Conservation (phyloP, 2,113 vertebrate species). For the Ciconia boyciana region DNA sequence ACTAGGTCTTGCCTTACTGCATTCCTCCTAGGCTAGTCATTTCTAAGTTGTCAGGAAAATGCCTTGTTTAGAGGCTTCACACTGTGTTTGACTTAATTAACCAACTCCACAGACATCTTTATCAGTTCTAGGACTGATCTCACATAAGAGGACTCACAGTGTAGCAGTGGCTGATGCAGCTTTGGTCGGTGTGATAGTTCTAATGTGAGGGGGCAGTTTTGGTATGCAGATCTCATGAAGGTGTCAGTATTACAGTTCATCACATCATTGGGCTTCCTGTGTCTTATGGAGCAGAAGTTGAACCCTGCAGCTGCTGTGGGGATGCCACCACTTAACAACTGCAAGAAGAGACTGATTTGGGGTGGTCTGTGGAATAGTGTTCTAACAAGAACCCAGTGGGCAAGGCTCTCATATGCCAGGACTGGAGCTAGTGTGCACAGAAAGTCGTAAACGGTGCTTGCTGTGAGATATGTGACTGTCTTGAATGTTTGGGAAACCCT, state of each 20-base stretch:
- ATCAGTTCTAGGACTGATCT: not conserved
- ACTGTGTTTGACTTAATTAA: not conserved
- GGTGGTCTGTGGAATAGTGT: not conserved
- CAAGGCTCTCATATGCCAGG: rapidly evolving
- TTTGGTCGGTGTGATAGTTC: not conserved
- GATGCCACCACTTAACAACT: not conserved
- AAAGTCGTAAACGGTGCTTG: not conserved
- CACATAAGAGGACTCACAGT: rapidly evolving
- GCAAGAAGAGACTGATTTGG: not conserved
- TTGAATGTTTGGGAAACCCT: not conserved
- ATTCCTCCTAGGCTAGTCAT: not conserved
- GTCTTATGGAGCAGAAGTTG: not conserved
- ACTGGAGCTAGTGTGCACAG: not conserved
- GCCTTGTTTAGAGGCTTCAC: not conserved
- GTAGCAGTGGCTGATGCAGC: not conserved
- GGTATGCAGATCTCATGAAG: not conserved
- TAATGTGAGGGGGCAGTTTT: not conserved
- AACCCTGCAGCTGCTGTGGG: not conserved
- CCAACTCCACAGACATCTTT: not conserved
- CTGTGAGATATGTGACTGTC: not conserved
- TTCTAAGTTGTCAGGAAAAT: not conserved
- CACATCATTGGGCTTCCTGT: not conserved
- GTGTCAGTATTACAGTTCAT: not conserved
- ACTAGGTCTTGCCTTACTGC: not conserved
- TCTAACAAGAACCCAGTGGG: not conserved